Evolutionary conservation across 2,888 invertebrate species (phyloP).

Genomic region (Eupithecia tripunctaria): DNA sequence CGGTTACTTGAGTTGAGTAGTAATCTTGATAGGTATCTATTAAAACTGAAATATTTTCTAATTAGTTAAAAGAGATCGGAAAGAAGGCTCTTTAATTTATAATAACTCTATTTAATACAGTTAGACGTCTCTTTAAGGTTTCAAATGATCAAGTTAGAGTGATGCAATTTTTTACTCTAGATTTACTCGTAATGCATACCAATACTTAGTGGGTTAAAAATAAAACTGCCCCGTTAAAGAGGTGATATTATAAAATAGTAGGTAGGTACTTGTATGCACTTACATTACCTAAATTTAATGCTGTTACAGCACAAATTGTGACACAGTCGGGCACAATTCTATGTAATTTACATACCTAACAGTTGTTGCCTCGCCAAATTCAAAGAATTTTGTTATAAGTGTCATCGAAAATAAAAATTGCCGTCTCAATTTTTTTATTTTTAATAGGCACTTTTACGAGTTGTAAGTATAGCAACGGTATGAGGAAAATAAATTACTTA

Average conservation of each 20-base stretch:
- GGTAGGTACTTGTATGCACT: too few species aligned
- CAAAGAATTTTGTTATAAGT: not conserved
- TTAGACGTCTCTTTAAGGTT: too few species aligned
- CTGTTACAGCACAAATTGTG: conserved; percentile 1
- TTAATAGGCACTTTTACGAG: not conserved
- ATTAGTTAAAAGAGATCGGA: not conserved
- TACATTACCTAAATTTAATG: not conserved
- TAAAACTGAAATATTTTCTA: not conserved
- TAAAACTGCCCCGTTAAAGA: not conserved
- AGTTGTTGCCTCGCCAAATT: not conserved
- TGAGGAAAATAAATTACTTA: not conserved
- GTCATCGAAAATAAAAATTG: not conserved
- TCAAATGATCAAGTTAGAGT: not conserved
- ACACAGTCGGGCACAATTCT: not conserved
- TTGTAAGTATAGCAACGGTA: not conserved
- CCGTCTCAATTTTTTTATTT: not conserved
- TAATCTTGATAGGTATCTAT: not conserved
- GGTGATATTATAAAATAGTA: not conserved
- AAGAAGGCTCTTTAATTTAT: not conserved
- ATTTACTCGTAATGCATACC: not conserved
- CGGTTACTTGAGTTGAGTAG: not conserved
- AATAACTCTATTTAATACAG: too few species aligned
- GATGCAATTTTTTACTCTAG: not conserved
- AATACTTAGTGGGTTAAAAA: too few species aligned
- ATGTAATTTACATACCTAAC: not conserved